Conservation (phyloP, 2,113 vertebrate species). For the Glaucidium brasilianum region DNA sequence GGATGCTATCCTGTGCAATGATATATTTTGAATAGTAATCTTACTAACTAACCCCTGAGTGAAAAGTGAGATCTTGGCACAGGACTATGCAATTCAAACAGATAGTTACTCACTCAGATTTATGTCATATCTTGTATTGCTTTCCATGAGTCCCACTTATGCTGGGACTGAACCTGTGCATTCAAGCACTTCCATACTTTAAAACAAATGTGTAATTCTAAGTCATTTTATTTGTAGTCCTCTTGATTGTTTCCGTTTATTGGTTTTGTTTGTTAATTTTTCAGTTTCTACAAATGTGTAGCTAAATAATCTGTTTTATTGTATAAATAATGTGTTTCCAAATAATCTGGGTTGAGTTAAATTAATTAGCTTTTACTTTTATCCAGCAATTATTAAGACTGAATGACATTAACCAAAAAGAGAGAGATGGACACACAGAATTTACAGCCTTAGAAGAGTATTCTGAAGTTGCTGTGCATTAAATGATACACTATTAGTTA, state of each 20-base stretch:
- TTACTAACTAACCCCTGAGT: not conserved
- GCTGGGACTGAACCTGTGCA: not conserved
- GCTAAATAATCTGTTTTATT: not conserved
- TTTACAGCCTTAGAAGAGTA: not conserved
- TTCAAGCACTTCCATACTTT: not conserved
- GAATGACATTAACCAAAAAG: not conserved
- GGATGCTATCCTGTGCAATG: not conserved
- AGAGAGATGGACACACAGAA: not conserved
- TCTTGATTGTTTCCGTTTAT: not conserved
- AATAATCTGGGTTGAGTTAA: not conserved
- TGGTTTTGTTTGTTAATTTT: not conserved
- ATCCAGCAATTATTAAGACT: not conserved
- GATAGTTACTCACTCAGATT: not conserved
- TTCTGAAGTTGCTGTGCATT: conserved; percentile 1
- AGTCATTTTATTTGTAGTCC: not conserved
- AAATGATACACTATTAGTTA: conserved; percentile 49
- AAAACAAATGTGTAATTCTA: not conserved
- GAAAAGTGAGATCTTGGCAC: not conserved
- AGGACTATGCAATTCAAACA: accelerated
- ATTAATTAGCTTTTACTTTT: not conserved
- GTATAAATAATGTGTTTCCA: not conserved
- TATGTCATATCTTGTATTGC: not conserved
- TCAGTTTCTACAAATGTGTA: not conserved
- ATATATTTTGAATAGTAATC: not conserved
- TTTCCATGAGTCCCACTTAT: not conserved